These are phyloP conservation scores for Furcifer pardalis DNA, from an alignment of 2,797 vertebrate genomes.

Conservation along the genomic window DNA sequence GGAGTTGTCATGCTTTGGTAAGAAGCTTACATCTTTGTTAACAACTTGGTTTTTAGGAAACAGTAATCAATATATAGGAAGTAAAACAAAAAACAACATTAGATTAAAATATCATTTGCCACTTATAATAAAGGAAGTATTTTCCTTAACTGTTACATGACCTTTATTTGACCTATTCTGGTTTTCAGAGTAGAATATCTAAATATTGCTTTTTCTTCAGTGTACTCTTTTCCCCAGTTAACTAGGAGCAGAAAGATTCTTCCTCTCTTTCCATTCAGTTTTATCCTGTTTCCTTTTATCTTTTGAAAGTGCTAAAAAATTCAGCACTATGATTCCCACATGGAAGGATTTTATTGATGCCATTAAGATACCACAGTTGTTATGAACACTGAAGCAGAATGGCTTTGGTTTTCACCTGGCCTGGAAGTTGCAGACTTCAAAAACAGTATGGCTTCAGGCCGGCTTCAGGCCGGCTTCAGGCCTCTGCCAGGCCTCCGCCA, in stretches of 20 bases:
- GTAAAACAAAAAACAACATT: too few species aligned
- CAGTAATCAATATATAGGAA: too few species aligned
- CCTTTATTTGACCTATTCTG: not conserved
- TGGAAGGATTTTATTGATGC: not conserved
- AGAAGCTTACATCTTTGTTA: too few species aligned
- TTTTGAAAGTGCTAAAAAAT: not conserved
- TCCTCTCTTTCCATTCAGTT: not conserved
- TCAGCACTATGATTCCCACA: not conserved
- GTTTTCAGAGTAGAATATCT: too few species aligned
- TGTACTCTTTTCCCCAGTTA: not conserved
- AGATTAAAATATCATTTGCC: not conserved
- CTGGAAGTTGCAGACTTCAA: not conserved
- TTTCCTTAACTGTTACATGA: not conserved
- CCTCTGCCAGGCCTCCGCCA: too few species aligned
- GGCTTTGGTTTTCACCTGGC: not conserved
- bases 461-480: too few species aligned
- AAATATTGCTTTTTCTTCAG: not conserved
- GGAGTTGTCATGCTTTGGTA: too few species aligned
- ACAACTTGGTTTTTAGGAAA: too few species aligned
- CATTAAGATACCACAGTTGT: fast-evolving
- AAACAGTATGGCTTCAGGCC: not conserved
- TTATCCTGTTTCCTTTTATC: not conserved
- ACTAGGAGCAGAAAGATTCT: not conserved
- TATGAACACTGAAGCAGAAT: not conserved
- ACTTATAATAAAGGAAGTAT: not conserved